Percentiles rank a stretch among this genome's conserved stretches.
These are phyloP conservation scores for Pseudococcus viburni DNA, from an alignment of 2,888 invertebrate genomes.

Conservation along the genomic window DNA sequence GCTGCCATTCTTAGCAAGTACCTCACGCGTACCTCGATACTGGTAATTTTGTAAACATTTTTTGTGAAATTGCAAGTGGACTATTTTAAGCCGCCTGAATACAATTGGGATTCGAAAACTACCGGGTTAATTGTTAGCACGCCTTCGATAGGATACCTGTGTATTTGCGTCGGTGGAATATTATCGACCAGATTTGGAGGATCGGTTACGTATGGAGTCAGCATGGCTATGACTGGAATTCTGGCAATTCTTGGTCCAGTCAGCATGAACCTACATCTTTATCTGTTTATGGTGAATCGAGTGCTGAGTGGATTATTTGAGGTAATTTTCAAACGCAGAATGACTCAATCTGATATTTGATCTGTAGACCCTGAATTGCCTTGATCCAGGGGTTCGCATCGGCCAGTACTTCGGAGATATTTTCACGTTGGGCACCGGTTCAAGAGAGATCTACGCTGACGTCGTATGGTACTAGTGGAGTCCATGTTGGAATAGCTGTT, in stretches of 20 bases:
- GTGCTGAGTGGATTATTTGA: not conserved
- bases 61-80: constrained; percentile 7
- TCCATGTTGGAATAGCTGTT: not conserved
- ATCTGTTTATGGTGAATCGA: not conserved
- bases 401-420: constrained; percentile 26
- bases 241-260: constrained; percentile 86
- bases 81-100: constrained; percentile 75
- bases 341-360: not conserved
- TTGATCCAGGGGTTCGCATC: not conserved
- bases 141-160: constrained; percentile 90
- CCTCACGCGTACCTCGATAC: too few species aligned
- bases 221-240: constrained; percentile 84
- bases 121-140: constrained; percentile 87
- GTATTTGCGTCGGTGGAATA: constrained; percentile 89
- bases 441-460: constrained; percentile 16
- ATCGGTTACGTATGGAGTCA: constrained; percentile 81
- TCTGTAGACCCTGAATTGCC: too few species aligned
- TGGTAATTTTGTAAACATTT: not conserved
- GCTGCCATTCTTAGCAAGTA: not conserved
- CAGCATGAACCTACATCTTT: not conserved
- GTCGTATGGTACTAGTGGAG: not conserved
- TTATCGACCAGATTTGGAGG: constrained; percentile 88
- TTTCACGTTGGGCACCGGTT: constrained; percentile 16
- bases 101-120: constrained; percentile 84
- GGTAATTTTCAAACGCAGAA: not conserved